Conservation (phyloP, 2,888 invertebrate genomes). For the Thereva nobilitata region DNA sequence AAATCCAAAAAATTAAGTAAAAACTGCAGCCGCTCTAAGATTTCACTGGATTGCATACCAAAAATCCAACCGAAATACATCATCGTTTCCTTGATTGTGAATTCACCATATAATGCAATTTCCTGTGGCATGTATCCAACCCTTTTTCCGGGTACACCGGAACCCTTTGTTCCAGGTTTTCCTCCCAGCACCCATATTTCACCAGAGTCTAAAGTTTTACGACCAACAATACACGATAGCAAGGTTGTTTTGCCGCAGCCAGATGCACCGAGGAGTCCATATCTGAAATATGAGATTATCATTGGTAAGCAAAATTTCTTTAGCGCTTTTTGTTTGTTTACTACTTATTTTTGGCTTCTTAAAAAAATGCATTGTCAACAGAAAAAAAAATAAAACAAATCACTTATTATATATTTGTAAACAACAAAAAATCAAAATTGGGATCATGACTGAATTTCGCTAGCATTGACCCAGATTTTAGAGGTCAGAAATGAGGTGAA, state of each 20-base stretch:
- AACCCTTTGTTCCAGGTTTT: conserved; percentile 85
- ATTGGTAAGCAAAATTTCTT: too few species aligned
- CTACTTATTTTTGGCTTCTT: background rate
- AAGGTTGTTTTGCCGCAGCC: conserved; percentile 97
- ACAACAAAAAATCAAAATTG: too few species aligned
- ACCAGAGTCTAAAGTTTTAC: conserved; percentile 82
- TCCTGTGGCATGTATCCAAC: conserved; percentile 99
- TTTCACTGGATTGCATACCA: conserved; percentile 84
- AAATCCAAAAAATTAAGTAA: conserved; percentile 87
- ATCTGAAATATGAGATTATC: conserved; percentile 64
- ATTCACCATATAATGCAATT: conserved; percentile 88
- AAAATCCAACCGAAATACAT: conserved; percentile 96
- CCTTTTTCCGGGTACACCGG: conserved; percentile 87
- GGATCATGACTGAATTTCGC: background rate
- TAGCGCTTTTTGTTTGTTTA: background rate
- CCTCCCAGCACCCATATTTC: conserved; percentile 90
- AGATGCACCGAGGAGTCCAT: conserved; percentile 91
- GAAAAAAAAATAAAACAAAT: background rate
- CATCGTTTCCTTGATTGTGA: conserved; percentile 93
- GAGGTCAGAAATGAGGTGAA: background rate
- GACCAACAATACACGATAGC: conserved; percentile 88
- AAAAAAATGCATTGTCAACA: too few species aligned
- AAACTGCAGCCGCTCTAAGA: conserved; percentile 80
- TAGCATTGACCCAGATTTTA: conserved; percentile 5
- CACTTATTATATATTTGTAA: too few species aligned